Conservation (phyloP, 2,888 invertebrate genomes). For the Cantharis lateralis region DNA sequence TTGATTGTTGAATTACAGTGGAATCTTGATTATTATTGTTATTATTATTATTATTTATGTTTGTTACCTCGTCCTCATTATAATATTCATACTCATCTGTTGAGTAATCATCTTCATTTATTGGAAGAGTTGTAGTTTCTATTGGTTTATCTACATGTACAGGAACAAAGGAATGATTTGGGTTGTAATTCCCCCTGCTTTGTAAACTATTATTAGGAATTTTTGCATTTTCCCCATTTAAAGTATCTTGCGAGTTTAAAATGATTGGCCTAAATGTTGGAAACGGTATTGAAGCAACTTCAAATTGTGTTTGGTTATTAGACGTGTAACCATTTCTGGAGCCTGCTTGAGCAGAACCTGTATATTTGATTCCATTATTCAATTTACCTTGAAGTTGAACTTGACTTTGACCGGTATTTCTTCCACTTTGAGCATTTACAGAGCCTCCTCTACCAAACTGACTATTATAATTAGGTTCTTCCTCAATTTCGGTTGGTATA, state of each 20-base stretch:
- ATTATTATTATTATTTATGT: conserved; percentile 40
- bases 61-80: not conserved
- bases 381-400: conserved; percentile 83
- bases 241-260: conserved; percentile 1
- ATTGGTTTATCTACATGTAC: not conserved
- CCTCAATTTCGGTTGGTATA: conserved; percentile 71
- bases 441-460: conserved; percentile 78
- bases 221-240: not conserved
- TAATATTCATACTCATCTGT: conserved; percentile 50
- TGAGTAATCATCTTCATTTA: conserved; percentile 55
- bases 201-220: not conserved
- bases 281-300: conserved; percentile 9
- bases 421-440: conserved; percentile 78
- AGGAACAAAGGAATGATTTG: not conserved
- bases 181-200: not conserved
- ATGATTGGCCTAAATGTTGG: conserved; percentile 26
- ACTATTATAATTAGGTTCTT: conserved; percentile 55
- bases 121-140: conserved; percentile 21
- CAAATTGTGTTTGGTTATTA: conserved; percentile 39
- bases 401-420: conserved; percentile 77
- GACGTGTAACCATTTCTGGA: conserved; percentile 67
- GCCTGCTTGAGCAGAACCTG: conserved; percentile 81
- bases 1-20: conserved; percentile 57
- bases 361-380: conserved; percentile 60
- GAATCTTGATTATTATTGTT: conserved; percentile 52